A percentile compares a stretch with the other conserved stretches of the same genome.
These are phyloP conservation scores for Sebastes minor DNA, from an alignment of 2,797 vertebrate species.

Conservation along the genomic window DNA sequence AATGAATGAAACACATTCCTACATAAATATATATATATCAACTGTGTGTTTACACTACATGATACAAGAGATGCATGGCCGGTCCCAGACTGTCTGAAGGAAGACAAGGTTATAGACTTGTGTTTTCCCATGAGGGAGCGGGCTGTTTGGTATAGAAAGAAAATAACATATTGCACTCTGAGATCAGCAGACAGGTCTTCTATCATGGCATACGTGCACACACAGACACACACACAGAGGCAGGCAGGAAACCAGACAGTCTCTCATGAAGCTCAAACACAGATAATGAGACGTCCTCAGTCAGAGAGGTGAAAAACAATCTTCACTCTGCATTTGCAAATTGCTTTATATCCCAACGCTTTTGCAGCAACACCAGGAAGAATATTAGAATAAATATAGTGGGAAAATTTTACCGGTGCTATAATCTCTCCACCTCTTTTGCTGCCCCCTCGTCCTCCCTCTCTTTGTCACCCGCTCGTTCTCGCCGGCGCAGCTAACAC, in stretches of 20 bases:
- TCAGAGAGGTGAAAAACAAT: constrained; percentile 55
- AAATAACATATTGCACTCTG: constrained; percentile 67
- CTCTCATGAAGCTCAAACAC: constrained; percentile 57
- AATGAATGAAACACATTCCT: neutral
- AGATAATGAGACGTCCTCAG: constrained; percentile 54
- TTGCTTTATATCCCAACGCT: constrained; percentile 5
- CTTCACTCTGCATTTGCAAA: constrained; percentile 25
- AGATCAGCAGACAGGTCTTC: constrained; percentile 65
- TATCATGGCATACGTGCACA: constrained; percentile 28
- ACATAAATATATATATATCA: neutral
- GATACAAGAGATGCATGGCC: constrained; percentile 4
- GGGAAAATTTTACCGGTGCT: constrained; percentile 24
- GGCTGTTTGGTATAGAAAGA: constrained; percentile 37
- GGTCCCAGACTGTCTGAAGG: constrained; percentile 38
- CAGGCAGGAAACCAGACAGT: constrained; percentile 39
- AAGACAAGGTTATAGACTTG: constrained; percentile 61
- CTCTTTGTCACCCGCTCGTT: constrained; percentile 43
- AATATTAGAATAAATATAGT: constrained; percentile 13
- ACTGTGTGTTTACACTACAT: neutral
- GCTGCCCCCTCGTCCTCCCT: constrained; percentile 32
- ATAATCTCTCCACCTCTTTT: constrained; percentile 35
- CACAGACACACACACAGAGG: neutral
- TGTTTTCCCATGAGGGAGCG: constrained; percentile 47
- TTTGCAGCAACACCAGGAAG: constrained; percentile 1
- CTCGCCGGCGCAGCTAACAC: constrained; percentile 60